Percentiles rank a stretch among this genome's conserved stretches.
These are phyloP conservation scores for Trichonephila inaurata DNA, from an alignment of 1,140 invertebrate species.

Conservation along the genomic window DNA sequence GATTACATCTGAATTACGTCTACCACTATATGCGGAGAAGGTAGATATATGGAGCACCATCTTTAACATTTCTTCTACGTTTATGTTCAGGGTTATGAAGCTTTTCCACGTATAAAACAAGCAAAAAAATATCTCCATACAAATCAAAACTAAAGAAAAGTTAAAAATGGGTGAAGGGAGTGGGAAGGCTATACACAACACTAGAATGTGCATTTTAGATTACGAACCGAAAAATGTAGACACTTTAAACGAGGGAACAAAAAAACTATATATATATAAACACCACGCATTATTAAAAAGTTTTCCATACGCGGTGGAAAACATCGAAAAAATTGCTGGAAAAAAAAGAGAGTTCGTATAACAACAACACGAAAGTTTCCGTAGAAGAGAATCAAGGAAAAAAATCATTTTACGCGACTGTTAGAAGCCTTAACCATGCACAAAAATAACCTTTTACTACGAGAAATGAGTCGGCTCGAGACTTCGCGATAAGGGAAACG, in stretches of 20 bases:
- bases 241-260: constrained; percentile 7
- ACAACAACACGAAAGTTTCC: constrained; percentile 42
- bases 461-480: constrained; percentile 60
- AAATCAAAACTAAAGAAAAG: constrained; percentile 16
- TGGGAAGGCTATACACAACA: neutral
- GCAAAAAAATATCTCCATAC: neutral
- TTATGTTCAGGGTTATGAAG: neutral
- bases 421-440: constrained; percentile 63
- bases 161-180: neutral
- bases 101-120: neutral
- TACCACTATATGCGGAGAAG: neutral
- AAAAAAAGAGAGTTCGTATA: constrained; percentile 23
- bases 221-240: constrained; percentile 42
- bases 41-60: neutral
- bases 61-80: neutral
- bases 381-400: constrained; percentile 12
- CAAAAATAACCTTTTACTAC: constrained; percentile 63
- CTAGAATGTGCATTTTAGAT: constrained; percentile 41
- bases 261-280: neutral
- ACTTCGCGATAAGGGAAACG: constrained; percentile 60
- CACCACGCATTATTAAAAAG: constrained; percentile 32
- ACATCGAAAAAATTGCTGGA: constrained; percentile 45
- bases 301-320: constrained; percentile 10
- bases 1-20: neutral
- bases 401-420: constrained; percentile 64